Base-by-base conservation (phyloP, 2,113 vertebrate species). In the Ceyx melanurus region DNA sequence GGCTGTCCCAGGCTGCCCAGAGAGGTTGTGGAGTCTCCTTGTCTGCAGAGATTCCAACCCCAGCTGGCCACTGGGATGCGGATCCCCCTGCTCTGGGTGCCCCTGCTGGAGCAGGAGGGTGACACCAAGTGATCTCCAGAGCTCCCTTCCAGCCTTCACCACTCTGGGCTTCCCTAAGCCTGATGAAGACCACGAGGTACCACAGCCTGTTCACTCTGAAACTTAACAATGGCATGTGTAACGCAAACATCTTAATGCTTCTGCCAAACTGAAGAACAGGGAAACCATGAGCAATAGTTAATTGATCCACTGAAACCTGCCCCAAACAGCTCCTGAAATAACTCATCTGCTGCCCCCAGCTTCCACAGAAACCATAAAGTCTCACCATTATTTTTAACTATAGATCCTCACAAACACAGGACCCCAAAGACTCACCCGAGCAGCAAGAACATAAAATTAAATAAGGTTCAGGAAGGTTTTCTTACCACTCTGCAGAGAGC, bases 211-310 rank as follows among this genome's bases (percentile, higher is more conserved):
- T 90, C 83, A 72, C 29, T n/a, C 80, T 73, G 77, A 83, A 91
- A 64, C 11, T 51, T 60, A 64, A 57, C 4, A 15, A 20, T 1
- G 20, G 35, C n/a, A 51, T 0, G 2, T 4, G 15, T 11, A 54
- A 61, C 1, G 13, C 3, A 43, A 76, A 74, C 4, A 10, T 15
- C 42, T 73, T 33, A 56, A 29, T 13, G 18, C 13, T 77, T 50
- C 60, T 31, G 42, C 11, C 65, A 54, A 86, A 51, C 40, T 25
- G n/a, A 84, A 73, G 18, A 84, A 25, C 26, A 57, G 54, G 2
- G 6, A 68, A 67, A 82, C 29, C 20, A 29, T 28, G 40, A 33
- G 26, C 35, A 43, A 9, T 21, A 28, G 40, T 81, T 64, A 74
- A 50, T 15, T 31, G 20, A 7, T 37, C 16, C 12, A 14, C 9